Evolutionary conservation across 2,797 vertebrate species (phyloP).

Genomic region (Danio aesculapii): DNA sequence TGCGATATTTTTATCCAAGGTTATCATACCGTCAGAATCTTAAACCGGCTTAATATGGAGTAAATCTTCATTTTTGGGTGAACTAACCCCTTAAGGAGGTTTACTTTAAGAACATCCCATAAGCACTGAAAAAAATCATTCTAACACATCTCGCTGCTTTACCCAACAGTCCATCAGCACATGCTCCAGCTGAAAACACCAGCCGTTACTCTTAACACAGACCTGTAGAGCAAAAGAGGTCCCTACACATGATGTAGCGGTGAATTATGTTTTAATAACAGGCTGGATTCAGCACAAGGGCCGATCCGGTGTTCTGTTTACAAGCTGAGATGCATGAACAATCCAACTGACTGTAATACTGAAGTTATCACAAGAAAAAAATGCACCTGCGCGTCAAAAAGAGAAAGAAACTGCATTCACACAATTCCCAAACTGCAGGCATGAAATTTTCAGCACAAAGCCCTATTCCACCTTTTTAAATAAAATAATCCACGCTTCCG

Average conservation of each 20-base stretch:
- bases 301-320: slow-evolving; percentile 60
- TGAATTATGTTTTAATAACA: slow-evolving; percentile 75
- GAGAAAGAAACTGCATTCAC: slow-evolving; percentile 72
- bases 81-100: neutral
- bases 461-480: slow-evolving; percentile 38
- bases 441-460: slow-evolving; percentile 50
- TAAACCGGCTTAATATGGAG: no score
- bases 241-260: slow-evolving; percentile 40
- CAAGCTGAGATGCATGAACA: slow-evolving; percentile 67
- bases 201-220: slow-evolving; percentile 8
- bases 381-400: slow-evolving; percentile 76
- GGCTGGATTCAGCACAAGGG: slow-evolving; percentile 32
- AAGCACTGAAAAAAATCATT: neutral
- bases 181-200: slow-evolving; percentile 1
- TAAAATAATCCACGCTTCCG: slow-evolving; percentile 22
- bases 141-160: neutral
- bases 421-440: slow-evolving; percentile 57
- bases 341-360: slow-evolving; percentile 67
- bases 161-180: neutral
- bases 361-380: slow-evolving; percentile 64
- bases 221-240: slow-evolving; percentile 18
- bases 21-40: no score
- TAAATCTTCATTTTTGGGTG: no score
- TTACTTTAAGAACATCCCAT: neutral
- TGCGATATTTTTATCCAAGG: no score